Evolutionary conservation across 2,113 vertebrate genomes (phyloP).

Genomic region (Apteryx owenii): DNA sequence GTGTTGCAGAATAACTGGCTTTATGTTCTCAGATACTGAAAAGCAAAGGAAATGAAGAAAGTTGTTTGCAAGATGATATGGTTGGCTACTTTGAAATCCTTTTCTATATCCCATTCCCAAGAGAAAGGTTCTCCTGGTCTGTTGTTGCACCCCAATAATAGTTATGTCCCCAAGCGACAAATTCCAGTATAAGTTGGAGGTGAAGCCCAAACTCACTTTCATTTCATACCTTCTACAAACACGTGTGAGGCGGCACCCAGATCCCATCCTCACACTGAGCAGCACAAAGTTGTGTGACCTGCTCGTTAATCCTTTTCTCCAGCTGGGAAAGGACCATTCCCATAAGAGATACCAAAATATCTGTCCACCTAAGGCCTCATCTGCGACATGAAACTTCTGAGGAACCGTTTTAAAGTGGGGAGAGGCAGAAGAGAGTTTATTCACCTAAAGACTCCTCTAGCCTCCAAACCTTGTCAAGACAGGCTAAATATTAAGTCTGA

Average conservation of each 20-base stretch:
- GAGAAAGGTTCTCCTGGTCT: background rate
- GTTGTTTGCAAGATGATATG: background rate
- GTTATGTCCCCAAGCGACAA: background rate
- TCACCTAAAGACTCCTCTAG: background rate
- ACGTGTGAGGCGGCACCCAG: background rate
- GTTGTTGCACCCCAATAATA: background rate
- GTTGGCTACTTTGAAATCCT: background rate
- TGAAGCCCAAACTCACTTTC: background rate
- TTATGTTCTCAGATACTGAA: background rate
- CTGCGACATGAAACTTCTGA: background rate
- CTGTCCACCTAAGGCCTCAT: background rate
- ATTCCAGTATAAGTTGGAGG: background rate
- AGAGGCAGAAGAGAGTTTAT: background rate
- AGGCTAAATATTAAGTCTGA: background rate
- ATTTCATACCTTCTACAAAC: background rate
- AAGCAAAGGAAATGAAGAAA: background rate
- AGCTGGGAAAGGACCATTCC: background rate
- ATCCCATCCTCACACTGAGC: background rate
- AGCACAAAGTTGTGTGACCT: background rate
- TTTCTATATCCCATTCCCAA: background rate
- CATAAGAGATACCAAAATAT: rapidly evolving
- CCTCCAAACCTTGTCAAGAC: background rate
- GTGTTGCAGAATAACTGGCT: background rate
- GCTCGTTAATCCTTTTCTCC: background rate
- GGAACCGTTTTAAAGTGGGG: background rate